A percentile compares a stretch with the other conserved stretches of the same genome.
Evolutionary conservation across 2,888 invertebrate species (phyloP).

Genomic region (Stenodema calcarata): DNA sequence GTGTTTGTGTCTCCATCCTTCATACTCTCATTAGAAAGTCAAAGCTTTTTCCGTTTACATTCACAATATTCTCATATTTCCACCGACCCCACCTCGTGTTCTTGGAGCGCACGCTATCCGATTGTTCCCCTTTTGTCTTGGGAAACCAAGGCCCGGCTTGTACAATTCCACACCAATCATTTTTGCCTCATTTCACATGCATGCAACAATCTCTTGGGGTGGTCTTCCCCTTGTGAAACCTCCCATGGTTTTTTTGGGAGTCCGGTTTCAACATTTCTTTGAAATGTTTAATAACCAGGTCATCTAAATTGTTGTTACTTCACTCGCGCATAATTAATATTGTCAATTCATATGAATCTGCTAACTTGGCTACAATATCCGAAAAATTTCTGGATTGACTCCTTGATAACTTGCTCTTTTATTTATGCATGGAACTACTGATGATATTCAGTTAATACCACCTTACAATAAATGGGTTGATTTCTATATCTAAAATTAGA

Average conservation of each 20-base stretch:
- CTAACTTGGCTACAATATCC: too few relatives aligned
- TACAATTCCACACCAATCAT: background rate
- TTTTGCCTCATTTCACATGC: background rate
- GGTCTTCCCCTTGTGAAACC: background rate
- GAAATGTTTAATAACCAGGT: background rate
- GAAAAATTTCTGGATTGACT: too few relatives aligned
- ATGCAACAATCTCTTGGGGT: background rate
- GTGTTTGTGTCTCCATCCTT: background rate
- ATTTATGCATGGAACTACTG: too few relatives aligned
- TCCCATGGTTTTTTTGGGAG: background rate
- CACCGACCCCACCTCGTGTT: background rate
- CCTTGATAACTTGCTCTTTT: too few relatives aligned
- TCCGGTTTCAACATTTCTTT: background rate
- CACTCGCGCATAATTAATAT: too few relatives aligned
- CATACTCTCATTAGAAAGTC: conserved; percentile 5
- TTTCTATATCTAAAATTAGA: too few relatives aligned
- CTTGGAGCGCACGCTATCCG: background rate
- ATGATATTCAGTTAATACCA: too few relatives aligned
- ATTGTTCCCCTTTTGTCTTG: background rate
- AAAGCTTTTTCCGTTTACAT: background rate
- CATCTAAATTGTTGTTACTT: background rate
- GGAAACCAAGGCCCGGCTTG: background rate
- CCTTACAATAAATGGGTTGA: too few relatives aligned
- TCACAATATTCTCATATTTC: background rate
- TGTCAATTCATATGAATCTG: too few relatives aligned